phyloP scores from a whole-genome alignment of 2,888 invertebrate species.

The Meiosimyza decipiens region DNA sequence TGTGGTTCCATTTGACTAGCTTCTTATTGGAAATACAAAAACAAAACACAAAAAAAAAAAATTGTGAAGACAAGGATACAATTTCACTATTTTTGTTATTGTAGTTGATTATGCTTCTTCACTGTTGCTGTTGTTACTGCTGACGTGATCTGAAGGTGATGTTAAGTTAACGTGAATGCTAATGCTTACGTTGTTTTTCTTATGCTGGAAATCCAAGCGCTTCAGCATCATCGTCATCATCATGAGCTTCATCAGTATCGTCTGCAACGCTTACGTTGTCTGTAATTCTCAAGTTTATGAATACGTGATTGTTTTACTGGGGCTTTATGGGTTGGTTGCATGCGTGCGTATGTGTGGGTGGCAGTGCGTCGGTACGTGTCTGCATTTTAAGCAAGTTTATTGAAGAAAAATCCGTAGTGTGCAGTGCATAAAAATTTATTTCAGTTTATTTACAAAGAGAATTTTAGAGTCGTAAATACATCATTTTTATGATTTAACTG shows the following conservation, averaged over 20 bases:
- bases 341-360: too few relatives aligned
- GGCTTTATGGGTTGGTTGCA: not conserved
- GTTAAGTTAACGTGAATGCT: conserved; percentile 7
- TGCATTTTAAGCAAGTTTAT: too few relatives aligned
- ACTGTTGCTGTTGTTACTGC: not conserved
- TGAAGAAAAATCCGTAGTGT: too few relatives aligned
- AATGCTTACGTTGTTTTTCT: not conserved
- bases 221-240: not conserved
- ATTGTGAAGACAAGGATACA: not conserved
- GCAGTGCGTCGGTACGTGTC: too few relatives aligned
- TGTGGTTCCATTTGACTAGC: not conserved
- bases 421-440: too few relatives aligned
- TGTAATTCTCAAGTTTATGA: conserved; percentile 1
- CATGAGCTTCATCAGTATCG: not conserved
- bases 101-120: not conserved
- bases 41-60: not conserved
- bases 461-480: too few relatives aligned
- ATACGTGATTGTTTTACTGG: conserved; percentile 7
- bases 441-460: too few relatives aligned
- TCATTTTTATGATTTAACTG: too few relatives aligned
- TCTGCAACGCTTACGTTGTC: not conserved
- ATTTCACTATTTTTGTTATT: not conserved
- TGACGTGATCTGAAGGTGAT: not conserved
- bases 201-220: not conserved
- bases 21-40: not conserved